Evolutionary conservation across 2,113 vertebrate genomes (phyloP).

Genomic region (Odocoileus virginianus): DNA sequence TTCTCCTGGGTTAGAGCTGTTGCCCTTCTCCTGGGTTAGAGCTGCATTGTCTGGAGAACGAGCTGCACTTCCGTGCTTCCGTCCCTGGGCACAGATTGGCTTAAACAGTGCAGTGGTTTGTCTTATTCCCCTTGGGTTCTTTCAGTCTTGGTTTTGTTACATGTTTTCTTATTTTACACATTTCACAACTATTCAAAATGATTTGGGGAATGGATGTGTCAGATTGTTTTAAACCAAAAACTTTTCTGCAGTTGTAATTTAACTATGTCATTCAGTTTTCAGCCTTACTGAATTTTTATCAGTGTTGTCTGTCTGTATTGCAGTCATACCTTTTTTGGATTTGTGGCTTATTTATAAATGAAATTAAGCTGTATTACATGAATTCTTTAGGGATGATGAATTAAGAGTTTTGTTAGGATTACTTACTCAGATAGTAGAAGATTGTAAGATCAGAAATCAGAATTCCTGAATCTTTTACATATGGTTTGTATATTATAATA

Average conservation of each 20-base stretch:
- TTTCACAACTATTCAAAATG: background rate
- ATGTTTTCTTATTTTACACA: background rate
- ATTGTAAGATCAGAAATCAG: background rate
- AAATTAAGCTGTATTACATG: background rate
- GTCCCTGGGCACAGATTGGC: background rate
- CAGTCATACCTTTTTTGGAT: background rate
- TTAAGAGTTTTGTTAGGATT: background rate
- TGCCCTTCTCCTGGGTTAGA: background rate
- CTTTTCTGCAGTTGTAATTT: background rate
- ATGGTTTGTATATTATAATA: background rate
- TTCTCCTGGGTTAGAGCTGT: background rate
- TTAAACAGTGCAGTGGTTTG: background rate
- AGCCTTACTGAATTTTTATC: background rate
- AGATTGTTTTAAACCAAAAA: constrained; percentile 3
- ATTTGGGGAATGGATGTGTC: background rate
- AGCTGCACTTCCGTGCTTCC: background rate
- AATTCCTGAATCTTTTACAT: constrained; percentile 7
- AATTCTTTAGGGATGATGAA: background rate
- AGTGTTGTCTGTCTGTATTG: background rate
- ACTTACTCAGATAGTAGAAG: background rate
- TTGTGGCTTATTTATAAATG: constrained; percentile 25
- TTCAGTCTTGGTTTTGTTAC: background rate
- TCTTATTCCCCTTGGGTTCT: background rate
- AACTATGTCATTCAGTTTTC: background rate
- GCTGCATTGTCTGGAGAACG: background rate